A percentile compares a stretch with the other conserved stretches of the same genome.
These are phyloP conservation scores for Aselliscus stoliczkanus DNA, from an alignment of 2,797 vertebrate genomes.

Conservation along the genomic window DNA sequence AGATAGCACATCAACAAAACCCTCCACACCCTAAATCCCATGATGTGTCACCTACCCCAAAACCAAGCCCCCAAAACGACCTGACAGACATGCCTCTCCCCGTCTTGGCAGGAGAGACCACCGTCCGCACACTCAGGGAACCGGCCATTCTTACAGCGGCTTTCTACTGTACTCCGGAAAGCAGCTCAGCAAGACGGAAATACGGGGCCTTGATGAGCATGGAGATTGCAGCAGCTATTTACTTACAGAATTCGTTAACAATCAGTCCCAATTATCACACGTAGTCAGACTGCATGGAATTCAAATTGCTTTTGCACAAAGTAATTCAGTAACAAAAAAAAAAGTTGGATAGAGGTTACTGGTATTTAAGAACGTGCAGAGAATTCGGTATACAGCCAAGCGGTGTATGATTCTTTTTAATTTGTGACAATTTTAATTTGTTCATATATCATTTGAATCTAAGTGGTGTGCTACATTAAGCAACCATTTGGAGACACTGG, in stretches of 20 bases:
- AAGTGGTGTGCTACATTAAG: conserved; percentile 64
- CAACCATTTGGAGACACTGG: conserved; percentile 65
- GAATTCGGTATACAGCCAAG: conserved; percentile 58
- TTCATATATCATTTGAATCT: conserved; percentile 59
- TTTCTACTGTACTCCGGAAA: conserved; percentile 1
- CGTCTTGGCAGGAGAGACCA: not conserved
- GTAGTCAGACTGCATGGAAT: conserved; percentile 52
- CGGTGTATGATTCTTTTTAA: conserved; percentile 65
- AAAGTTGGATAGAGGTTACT: conserved; percentile 66
- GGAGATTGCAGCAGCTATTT: conserved; percentile 62
- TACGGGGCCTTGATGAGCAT: conserved; percentile 58
- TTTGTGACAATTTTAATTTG: conserved; percentile 67
- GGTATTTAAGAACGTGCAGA: conserved; percentile 59
- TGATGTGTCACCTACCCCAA: not conserved
- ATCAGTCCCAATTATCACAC: conserved; percentile 66
- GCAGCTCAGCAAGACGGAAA: conserved; percentile 49
- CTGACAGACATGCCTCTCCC: conserved; percentile 44
- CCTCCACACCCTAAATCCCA: not conserved
- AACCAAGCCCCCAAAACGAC: conserved; percentile 61
- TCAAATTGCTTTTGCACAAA: conserved; percentile 55
- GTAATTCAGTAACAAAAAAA: conserved; percentile 71
- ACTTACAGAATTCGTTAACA: conserved; percentile 64
- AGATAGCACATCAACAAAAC: not conserved
- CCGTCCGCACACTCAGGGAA: not conserved
- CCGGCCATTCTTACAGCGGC: conserved; percentile 14